A percentile compares a stretch with the other conserved stretches of the same genome.
Conservation (phyloP, 2,113 vertebrate species). For the Colaptes auratus region DNA sequence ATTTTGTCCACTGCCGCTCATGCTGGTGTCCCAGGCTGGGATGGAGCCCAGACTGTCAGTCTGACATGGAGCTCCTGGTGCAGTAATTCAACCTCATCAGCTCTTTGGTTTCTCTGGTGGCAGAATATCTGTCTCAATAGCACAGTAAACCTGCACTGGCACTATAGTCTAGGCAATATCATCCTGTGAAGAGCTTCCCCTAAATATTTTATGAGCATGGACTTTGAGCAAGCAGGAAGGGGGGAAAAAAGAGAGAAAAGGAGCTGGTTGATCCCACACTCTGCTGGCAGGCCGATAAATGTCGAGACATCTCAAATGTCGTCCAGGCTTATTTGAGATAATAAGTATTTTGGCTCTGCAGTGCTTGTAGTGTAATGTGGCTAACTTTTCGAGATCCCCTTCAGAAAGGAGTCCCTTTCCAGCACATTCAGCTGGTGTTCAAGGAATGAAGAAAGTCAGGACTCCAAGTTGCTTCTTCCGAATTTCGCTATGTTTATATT, state of each 20-base stretch:
- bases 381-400: slow-evolving; percentile 43
- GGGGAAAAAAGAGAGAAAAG: background rate
- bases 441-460: slow-evolving; percentile 2
- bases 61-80: background rate
- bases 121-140: slow-evolving; percentile 33
- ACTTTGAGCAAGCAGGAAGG: slow-evolving; percentile 34
- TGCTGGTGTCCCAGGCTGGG: background rate
- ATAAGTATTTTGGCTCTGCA: background rate
- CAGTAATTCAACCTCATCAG: slow-evolving; percentile 4
- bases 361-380: background rate
- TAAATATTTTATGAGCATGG: slow-evolving; percentile 67
- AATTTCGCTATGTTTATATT: slow-evolving; percentile 35
- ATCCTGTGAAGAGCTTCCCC: slow-evolving; percentile 42
- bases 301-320: slow-evolving; percentile 58
- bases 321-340: slow-evolving; percentile 53
- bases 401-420: slow-evolving; percentile 1
- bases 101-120: slow-evolving; percentile 29
- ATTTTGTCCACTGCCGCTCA: rapidly evolving
- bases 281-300: slow-evolving; percentile 54
- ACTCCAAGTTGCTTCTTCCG: background rate
- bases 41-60: background rate
- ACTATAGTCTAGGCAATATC: slow-evolving; percentile 24
- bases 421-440: background rate
- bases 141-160: slow-evolving; percentile 13
- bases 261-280: slow-evolving; percentile 25